Evolutionary conservation across 2,888 invertebrate genomes (phyloP).

Genomic region (Psylliodes chrysocephalus): DNA sequence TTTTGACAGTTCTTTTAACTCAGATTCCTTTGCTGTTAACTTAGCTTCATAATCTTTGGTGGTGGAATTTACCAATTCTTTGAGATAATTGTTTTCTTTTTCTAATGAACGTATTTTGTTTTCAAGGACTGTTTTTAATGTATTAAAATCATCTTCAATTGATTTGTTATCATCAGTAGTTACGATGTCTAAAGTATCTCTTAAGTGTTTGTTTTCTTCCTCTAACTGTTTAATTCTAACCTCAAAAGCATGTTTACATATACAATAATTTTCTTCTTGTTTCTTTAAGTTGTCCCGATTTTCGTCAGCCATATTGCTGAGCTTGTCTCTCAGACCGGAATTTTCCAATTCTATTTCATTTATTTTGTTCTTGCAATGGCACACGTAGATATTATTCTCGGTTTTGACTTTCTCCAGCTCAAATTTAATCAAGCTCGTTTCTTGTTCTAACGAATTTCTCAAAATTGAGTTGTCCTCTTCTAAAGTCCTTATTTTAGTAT

Average conservation of each 20-base stretch:
- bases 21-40: too few species aligned
- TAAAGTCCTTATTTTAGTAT: neutral
- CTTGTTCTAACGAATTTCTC: neutral
- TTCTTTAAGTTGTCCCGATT: neutral
- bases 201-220: conserved; percentile 3
- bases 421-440: neutral
- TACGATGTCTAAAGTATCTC: neutral
- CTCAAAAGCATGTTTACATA: neutral
- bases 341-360: conserved; percentile 7
- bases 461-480: neutral
- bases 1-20: too few species aligned
- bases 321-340: neutral
- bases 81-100: conserved; percentile 7
- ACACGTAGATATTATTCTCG: neutral
- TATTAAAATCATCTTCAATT: neutral
- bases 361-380: neutral
- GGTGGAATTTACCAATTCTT: neutral
- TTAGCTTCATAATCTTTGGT: neutral
- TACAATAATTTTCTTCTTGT: conserved; percentile 1
- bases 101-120: conserved; percentile 5
- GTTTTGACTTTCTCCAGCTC: neutral
- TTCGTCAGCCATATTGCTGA: neutral
- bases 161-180: neutral
- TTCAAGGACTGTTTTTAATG: too few species aligned
- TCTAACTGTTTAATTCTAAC: conserved; percentile 3